Evolutionary conservation across 2,888 invertebrate species (phyloP).

Genomic region (Bugulina stolonifera): DNA sequence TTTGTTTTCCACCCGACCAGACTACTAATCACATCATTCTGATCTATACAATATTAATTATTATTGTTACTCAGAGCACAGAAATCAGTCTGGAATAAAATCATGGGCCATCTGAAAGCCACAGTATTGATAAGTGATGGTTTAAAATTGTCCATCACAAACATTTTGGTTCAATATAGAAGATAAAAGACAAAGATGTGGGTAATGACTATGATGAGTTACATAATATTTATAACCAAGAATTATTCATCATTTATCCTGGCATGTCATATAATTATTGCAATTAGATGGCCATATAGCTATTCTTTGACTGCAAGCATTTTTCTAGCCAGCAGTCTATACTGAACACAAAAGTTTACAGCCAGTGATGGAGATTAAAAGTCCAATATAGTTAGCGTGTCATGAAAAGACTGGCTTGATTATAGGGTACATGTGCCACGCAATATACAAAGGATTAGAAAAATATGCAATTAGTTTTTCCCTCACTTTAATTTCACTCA

Average conservation of each 20-base stretch:
- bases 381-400: neutral
- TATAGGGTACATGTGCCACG: neutral
- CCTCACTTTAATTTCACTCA: neutral
- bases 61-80: no score
- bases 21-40: no score
- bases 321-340: neutral
- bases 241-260: neutral
- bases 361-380: neutral
- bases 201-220: neutral
- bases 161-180: neutral
- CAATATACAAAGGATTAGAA: neutral
- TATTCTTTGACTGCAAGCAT: neutral
- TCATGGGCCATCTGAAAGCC: no score
- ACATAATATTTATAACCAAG: neutral
- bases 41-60: no score
- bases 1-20: no score
- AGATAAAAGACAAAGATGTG: slow-evolving; percentile 1
- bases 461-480: slow-evolving; percentile 23
- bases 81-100: no score
- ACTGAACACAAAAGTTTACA: neutral
- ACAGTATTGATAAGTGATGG: neutral
- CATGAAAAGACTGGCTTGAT: no score
- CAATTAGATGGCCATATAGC: slow-evolving; percentile 17
- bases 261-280: neutral
- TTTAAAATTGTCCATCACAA: neutral